Evolutionary conservation across 2,888 invertebrate genomes (phyloP).

Genomic region (Amblyjoppa fuscipennis): DNA sequence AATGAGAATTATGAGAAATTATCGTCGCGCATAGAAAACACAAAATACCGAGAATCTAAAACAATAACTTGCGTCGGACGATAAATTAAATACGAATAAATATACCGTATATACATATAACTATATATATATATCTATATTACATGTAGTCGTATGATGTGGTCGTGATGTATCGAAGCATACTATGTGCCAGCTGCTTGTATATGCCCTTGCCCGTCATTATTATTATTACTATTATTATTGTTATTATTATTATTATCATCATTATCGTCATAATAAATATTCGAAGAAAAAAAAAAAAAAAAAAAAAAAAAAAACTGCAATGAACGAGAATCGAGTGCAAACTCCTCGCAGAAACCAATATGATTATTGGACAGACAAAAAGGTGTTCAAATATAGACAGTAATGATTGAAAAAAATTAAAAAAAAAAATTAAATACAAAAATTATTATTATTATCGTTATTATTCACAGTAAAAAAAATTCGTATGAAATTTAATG

Average conservation of each 20-base stretch:
- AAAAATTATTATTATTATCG: neutral
- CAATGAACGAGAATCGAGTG: constrained; percentile 40
- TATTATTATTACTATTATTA: constrained; percentile 54
- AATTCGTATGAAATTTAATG: too few species aligned
- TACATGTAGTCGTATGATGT: constrained; percentile 68
- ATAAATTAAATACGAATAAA: constrained; percentile 32
- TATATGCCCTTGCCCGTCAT: constrained; percentile 78
- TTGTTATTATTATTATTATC: constrained; percentile 31
- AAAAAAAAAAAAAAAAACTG: constrained; percentile 7
- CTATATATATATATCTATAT: constrained; percentile 22
- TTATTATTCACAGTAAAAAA: too few species aligned
- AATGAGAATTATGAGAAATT: neutral
- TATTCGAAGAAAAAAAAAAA: neutral
- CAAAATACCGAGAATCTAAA: neutral
- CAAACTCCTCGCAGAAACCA: constrained; percentile 9
- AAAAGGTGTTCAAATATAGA: constrained; percentile 21
- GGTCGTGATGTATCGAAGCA: constrained; percentile 72
- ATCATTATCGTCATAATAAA: constrained; percentile 30
- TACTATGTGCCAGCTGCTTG: constrained; percentile 84
- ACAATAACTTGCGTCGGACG: neutral
- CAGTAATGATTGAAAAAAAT: neutral
- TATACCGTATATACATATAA: constrained; percentile 18
- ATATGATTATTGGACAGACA: constrained; percentile 22
- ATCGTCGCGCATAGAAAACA: neutral
- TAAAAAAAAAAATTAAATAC: neutral